Percentiles rank a stretch among this genome's conserved stretches.
phyloP scores from a whole-genome alignment of 2,888 invertebrate genomes.

The Pristionchus fissidentatus region DNA sequence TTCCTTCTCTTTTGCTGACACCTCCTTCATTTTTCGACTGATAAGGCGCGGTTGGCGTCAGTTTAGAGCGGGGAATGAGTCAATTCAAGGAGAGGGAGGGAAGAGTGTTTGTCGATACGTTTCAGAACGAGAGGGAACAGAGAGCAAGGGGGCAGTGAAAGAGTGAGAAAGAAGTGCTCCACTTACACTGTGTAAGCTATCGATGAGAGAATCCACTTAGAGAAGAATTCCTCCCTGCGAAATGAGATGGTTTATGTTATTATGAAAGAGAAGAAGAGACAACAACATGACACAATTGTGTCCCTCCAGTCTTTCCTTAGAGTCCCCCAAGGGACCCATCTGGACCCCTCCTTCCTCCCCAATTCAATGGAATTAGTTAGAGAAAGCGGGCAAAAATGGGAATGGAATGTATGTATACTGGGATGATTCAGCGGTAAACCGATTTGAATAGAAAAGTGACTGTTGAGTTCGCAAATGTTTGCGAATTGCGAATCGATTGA shows the following conservation, averaged over 20 bases:
- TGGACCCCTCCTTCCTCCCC: neutral
- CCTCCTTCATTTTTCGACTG: neutral
- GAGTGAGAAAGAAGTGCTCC: neutral
- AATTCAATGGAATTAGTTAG: neutral
- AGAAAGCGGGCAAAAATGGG: no score
- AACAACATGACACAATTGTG: neutral
- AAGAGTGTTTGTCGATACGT: slow-evolving; percentile 39
- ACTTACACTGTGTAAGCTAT: slow-evolving; percentile 20
- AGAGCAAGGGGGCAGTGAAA: neutral
- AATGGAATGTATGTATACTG: no score
- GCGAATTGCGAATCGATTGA: neutral
- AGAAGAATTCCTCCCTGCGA: neutral
- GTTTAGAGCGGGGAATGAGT: neutral
- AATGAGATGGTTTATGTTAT: neutral
- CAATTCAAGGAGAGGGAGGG: no score
- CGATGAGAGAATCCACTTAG: slow-evolving; percentile 20
- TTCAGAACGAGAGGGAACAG: slow-evolving; percentile 19
- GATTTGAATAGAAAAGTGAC: slow-evolving; percentile 1
- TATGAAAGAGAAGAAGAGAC: neutral
- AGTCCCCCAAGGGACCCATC: neutral
- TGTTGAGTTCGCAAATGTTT: neutral
- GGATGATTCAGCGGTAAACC: slow-evolving; percentile 18
- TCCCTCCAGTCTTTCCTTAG: neutral
- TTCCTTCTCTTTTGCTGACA: neutral
- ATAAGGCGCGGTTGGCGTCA: neutral